phyloP scores from a whole-genome alignment of 1,140 invertebrate species.

The Drosophila dunni region DNA sequence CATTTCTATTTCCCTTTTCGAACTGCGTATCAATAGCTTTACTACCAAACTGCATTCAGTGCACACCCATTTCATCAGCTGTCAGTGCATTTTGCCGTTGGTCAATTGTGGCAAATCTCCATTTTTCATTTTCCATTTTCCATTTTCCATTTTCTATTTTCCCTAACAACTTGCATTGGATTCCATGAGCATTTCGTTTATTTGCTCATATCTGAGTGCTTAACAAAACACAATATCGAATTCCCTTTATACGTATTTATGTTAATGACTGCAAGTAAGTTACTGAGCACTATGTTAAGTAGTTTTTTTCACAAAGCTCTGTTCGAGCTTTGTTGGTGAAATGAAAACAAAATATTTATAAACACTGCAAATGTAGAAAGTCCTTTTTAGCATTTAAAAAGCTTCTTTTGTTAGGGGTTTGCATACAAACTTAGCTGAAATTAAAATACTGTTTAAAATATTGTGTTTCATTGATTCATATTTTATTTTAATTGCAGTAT shows the following conservation, averaged over 20 bases:
- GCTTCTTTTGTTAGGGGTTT: too few relatives aligned
- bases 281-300: neutral
- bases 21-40: neutral
- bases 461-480: too few relatives aligned
- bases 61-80: neutral
- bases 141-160: neutral
- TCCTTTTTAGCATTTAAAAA: too few relatives aligned
- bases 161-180: neutral
- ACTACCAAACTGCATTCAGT: neutral
- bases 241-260: neutral
- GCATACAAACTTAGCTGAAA: too few relatives aligned
- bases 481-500: too few relatives aligned
- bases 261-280: neutral
- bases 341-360: too few relatives aligned
- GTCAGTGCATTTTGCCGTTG: neutral
- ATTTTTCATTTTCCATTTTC: neutral
- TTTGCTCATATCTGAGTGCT: neutral
- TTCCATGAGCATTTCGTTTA: neutral
- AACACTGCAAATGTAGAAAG: too few relatives aligned
- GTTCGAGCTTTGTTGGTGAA: too few relatives aligned
- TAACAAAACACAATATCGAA: constrained; percentile 1
- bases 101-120: neutral
- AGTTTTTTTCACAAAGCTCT: too few relatives aligned
- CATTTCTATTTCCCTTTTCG: neutral
- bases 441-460: too few relatives aligned